phyloP scores from a whole-genome alignment of 2,888 invertebrate genomes.

The Tetanocera ferruginea region DNA sequence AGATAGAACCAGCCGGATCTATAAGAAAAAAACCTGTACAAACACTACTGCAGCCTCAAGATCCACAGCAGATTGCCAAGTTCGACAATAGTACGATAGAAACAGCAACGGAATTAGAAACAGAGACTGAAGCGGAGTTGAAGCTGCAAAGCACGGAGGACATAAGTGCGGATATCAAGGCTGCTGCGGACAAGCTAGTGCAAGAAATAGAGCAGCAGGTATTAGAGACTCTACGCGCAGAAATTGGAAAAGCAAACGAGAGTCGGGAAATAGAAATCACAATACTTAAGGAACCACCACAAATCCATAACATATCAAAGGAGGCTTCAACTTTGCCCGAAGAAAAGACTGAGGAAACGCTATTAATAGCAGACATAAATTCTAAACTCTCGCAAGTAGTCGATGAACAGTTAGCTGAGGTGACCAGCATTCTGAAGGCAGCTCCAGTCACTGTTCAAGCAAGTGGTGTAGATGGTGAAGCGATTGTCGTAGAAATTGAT shows the following conservation, averaged over 20 bases:
- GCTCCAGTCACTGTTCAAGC: conserved; percentile 9
- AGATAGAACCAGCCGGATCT: conserved; percentile 64
- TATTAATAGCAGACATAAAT: conserved; percentile 31
- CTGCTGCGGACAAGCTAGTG: conserved; percentile 56
- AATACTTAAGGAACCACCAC: background rate
- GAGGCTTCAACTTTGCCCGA: background rate
- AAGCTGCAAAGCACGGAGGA: background rate
- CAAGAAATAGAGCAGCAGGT: conserved; percentile 58
- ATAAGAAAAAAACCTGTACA: conserved; percentile 59
- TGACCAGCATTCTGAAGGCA: conserved; percentile 61
- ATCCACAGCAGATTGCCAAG: conserved; percentile 15
- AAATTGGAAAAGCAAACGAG: background rate
- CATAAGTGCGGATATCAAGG: background rate
- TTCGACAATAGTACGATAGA: conserved; percentile 16
- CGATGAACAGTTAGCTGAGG: conserved; percentile 61
- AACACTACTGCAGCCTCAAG: conserved; percentile 49
- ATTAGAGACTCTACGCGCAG: conserved; percentile 50
- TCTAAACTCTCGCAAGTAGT: conserved; percentile 57
- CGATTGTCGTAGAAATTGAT: conserved; percentile 1
- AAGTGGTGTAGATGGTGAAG: conserved; percentile 18
- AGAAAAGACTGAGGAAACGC: conserved; percentile 39
- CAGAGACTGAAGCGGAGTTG: conserved; percentile 36
- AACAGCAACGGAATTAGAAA: conserved; percentile 29
- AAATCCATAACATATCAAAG: background rate
- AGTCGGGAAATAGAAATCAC: background rate